These are phyloP conservation scores for Candoia aspera DNA, from an alignment of 2,113 vertebrate species.

Conservation along the genomic window DNA sequence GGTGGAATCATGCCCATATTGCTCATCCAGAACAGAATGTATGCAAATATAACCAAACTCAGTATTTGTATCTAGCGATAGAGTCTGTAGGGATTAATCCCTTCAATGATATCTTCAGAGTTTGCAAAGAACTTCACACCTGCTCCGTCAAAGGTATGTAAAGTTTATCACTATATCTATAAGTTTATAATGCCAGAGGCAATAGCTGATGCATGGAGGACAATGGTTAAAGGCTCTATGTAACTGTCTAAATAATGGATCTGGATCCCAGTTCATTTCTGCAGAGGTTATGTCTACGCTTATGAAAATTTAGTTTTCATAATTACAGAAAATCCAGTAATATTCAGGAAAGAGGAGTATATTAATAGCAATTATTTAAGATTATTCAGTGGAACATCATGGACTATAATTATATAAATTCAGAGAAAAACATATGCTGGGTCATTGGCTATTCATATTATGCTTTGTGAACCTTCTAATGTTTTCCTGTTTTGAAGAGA, in stretches of 20 bases:
- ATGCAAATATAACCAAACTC: neutral
- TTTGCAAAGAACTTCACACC: neutral
- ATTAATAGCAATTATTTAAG: neutral
- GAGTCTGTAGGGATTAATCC: neutral
- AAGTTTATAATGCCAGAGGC: neutral
- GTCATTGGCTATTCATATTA: neutral
- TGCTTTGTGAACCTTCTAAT: conserved; percentile 1
- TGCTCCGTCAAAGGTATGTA: neutral
- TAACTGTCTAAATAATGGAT: neutral
- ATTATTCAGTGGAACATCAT: neutral
- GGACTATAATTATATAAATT: neutral
- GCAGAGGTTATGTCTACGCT: neutral
- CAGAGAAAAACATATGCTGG: neutral
- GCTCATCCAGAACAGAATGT: too few relatives aligned
- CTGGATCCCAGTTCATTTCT: neutral
- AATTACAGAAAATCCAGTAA: neutral
- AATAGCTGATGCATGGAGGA: neutral
- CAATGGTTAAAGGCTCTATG: neutral
- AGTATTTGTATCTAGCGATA: neutral
- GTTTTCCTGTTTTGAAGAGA: neutral
- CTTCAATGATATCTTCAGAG: neutral
- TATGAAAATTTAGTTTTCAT: neutral
- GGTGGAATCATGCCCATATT: neutral
- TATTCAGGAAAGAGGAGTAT: neutral
- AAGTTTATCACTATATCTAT: neutral